Evolutionary conservation across 2,888 invertebrate genomes (phyloP), one percentile per base, ranked within the genome.

Genomic region (Troides helena): DNA sequence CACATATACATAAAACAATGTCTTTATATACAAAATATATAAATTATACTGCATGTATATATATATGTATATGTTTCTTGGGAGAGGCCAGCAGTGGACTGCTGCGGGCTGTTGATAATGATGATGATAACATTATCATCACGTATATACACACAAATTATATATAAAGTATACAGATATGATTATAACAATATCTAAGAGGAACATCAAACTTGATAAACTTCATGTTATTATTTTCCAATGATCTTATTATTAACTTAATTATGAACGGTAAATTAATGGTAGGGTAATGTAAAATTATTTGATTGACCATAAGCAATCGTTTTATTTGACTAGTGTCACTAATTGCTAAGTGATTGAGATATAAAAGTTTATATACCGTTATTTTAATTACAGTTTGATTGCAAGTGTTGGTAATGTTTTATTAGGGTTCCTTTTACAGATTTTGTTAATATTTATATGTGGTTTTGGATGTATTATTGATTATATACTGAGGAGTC

Each of bases 291-390:
- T n/a, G 25, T 56, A 61, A 69, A 50, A 53, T 43, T 43, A 39
- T 68, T 64, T 53, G 56, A 70, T 66, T 43, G 66, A 59, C 50
- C 58, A 39, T 60, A 56, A 67, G n/a, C 66, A 63, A 70, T 70
- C 36, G 21, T 67, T 70, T 70, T 67, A 61, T 67, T 67, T 46
- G 67, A 23, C 65, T 61, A 61, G 60, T 67, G 67, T 67, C 67
- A 67, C 67, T 71, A 71, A 71, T 71, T 67, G 67, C 67, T 67
- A 67, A 68, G 56, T 39, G 70, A 71, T 67, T 62, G 61, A 67
- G 62, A 43, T 65, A 56, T 67, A 67, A 70, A 70, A 63, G 18
- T 7, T 56, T 30, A 50, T 65, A 71, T 36, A 60, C 70, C 70
- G 70, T 67, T 71, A 65, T 65, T 62, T 68, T 71, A 71, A 71